Evolutionary conservation across 2,888 invertebrate species (phyloP).

Genomic region (Cephus pulcher): DNA sequence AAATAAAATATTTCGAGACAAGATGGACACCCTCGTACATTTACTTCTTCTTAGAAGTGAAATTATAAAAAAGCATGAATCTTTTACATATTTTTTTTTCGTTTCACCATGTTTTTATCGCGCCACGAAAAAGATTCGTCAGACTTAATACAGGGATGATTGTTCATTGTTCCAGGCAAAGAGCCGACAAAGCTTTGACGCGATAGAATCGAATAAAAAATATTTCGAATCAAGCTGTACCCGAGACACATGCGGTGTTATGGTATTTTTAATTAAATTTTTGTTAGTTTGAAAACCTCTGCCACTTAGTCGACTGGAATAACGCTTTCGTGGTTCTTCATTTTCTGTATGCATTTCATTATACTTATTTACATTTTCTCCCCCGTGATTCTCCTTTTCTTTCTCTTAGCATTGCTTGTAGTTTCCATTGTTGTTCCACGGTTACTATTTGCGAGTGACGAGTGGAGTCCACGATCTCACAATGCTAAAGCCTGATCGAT

Average conservation of each 20-base stretch:
- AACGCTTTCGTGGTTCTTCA: not conserved
- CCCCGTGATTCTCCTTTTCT: not conserved
- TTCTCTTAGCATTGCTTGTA: not conserved
- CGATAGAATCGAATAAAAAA: constrained; percentile 26
- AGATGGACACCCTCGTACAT: too few species aligned
- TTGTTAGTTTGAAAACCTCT: not conserved
- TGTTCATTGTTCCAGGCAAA: constrained; percentile 54
- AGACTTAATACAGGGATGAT: constrained; percentile 44
- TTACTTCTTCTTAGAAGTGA: not conserved
- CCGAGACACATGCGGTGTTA: not conserved
- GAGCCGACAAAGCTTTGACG: constrained; percentile 53
- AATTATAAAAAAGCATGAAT: not conserved
- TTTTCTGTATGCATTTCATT: not conserved
- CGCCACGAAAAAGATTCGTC: not conserved
- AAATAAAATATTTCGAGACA: not conserved
- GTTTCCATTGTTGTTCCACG: not conserved
- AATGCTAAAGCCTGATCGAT: not conserved
- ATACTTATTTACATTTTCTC: not conserved
- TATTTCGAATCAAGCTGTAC: not conserved
- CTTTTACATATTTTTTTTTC: not conserved
- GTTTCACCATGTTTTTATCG: not conserved
- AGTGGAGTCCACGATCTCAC: not conserved
- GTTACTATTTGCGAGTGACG: not conserved
- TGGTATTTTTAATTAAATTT: not conserved
- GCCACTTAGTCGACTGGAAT: not conserved